phyloP scores from a whole-genome alignment of 2,113 vertebrate species.

The Sinocyclocheilus grahami region DNA sequence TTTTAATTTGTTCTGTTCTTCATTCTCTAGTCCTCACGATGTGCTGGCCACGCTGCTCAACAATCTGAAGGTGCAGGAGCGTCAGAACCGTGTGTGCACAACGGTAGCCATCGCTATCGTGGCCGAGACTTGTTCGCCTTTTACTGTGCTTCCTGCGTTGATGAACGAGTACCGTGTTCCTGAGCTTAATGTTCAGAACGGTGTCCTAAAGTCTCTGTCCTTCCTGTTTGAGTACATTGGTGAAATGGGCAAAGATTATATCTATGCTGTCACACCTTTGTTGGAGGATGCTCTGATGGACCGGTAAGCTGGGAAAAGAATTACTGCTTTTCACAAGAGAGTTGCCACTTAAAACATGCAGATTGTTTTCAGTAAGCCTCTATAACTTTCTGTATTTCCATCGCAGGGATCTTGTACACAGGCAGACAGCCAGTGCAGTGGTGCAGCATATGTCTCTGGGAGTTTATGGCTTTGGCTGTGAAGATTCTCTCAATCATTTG shows the following conservation, averaged over 20 bases:
- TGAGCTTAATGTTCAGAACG: slow-evolving; percentile 97
- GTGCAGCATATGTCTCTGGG: slow-evolving; percentile 98
- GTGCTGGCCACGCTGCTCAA: slow-evolving; percentile 95
- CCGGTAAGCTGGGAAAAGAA: slow-evolving; percentile 76
- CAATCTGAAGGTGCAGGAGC: slow-evolving; percentile 97
- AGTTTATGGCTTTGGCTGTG: slow-evolving; percentile 98
- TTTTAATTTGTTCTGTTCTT: not conserved
- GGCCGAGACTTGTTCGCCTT: slow-evolving; percentile 96
- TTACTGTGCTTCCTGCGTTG: slow-evolving; percentile 95
- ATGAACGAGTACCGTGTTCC: slow-evolving; percentile 99
- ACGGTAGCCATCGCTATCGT: slow-evolving; percentile 99
- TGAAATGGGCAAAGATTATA: slow-evolving; percentile 99
- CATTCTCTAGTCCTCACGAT: slow-evolving; percentile 86
- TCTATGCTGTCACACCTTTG: slow-evolving; percentile 95
- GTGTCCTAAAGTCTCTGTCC: slow-evolving; percentile 96
- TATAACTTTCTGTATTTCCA: not conserved
- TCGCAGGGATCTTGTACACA: slow-evolving; percentile 92
- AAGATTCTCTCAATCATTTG: slow-evolving; percentile 95
- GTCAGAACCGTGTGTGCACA: slow-evolving; percentile 97
- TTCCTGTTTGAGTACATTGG: slow-evolving; percentile 99
- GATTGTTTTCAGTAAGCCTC: not conserved
- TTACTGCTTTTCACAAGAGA: no score
- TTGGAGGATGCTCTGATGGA: slow-evolving; percentile 99
- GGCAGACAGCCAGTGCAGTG: slow-evolving; percentile 95
- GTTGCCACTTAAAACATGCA: not conserved